phyloP scores from a whole-genome alignment of 2,888 invertebrate species.

The Drosophila demipolita region DNA sequence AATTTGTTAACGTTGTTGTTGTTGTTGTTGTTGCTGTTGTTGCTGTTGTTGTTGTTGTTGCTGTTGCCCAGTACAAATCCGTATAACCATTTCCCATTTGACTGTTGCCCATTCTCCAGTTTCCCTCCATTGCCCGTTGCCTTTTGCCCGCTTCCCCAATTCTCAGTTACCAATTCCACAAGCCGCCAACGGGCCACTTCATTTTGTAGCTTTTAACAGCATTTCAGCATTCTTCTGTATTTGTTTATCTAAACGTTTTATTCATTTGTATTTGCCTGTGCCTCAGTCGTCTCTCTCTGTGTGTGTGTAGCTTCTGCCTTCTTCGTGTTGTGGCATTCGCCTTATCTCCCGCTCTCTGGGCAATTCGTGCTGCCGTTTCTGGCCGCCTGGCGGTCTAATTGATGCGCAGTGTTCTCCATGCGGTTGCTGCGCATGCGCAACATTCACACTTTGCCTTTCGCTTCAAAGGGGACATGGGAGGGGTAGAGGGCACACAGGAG shows the following conservation, averaged over 20 bases:
- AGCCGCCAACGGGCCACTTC: slow-evolving; percentile 76
- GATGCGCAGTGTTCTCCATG: slow-evolving; percentile 71
- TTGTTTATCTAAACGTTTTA: slow-evolving; percentile 82
- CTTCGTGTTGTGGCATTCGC: slow-evolving; percentile 49
- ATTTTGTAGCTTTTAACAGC: slow-evolving; percentile 80
- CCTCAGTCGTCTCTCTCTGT: slow-evolving; percentile 24
- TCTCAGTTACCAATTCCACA: slow-evolving; percentile 33
- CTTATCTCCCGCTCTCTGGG: slow-evolving; percentile 66
- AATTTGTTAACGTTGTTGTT: slow-evolving; percentile 64
- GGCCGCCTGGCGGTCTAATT: slow-evolving; percentile 79
- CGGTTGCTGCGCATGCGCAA: slow-evolving; percentile 72
- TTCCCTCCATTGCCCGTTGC: slow-evolving; percentile 7
- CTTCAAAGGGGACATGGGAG: background rate
- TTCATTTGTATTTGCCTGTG: slow-evolving; percentile 57
- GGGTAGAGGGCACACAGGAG: background rate
- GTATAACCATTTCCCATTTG: slow-evolving; percentile 26
- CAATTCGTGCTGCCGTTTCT: slow-evolving; percentile 75
- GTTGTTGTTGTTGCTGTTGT: slow-evolving; percentile 15
- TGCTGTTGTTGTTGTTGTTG: slow-evolving; percentile 43
- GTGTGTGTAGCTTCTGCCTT: slow-evolving; percentile 58
- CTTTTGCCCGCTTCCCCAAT: slow-evolving; percentile 10
- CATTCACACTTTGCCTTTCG: slow-evolving; percentile 73
- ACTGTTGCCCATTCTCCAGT: slow-evolving; percentile 3
- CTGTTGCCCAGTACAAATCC: slow-evolving; percentile 41
- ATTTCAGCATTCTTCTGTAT: slow-evolving; percentile 81